Percentiles rank a stretch among this genome's conserved stretches.
Conservation (phyloP, 2,113 vertebrate genomes). For the Abramis brama region DNA sequence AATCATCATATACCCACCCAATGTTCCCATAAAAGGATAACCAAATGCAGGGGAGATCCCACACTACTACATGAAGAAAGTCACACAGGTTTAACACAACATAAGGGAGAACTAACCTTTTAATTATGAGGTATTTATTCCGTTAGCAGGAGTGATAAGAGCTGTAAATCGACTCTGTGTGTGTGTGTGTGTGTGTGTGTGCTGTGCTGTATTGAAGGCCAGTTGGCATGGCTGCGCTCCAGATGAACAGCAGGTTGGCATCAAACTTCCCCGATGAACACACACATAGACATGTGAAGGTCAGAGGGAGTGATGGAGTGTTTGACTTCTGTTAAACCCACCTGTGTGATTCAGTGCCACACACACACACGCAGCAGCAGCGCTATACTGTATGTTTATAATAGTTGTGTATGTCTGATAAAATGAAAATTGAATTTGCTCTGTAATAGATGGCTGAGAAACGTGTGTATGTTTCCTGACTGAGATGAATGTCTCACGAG, state of each 20-base stretch:
- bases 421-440: neutral
- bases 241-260: constrained; percentile 58
- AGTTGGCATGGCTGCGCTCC: constrained; percentile 50
- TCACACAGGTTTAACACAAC: neutral
- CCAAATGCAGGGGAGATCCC: too few species aligned
- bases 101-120: neutral
- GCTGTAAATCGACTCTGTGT: neutral
- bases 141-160: neutral
- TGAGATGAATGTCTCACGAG: constrained; percentile 35
- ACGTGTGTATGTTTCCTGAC: constrained; percentile 40
- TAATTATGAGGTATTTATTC: neutral
- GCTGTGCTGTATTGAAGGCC: constrained; percentile 42
- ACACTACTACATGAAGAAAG: neutral
- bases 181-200: neutral
- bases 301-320: constrained; percentile 22
- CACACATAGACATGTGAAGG: constrained; percentile 17
- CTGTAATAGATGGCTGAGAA: constrained; percentile 3
- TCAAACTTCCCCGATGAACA: constrained; percentile 7
- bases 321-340: constrained; percentile 4
- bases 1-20: too few species aligned
- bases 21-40: too few species aligned
- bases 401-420: neutral
- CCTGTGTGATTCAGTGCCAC: constrained; percentile 6
- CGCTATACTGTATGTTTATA: too few species aligned
- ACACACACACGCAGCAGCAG: neutral